Evolutionary conservation across 2,113 vertebrate species (phyloP).

Genomic region (Silurus asotus): DNA sequence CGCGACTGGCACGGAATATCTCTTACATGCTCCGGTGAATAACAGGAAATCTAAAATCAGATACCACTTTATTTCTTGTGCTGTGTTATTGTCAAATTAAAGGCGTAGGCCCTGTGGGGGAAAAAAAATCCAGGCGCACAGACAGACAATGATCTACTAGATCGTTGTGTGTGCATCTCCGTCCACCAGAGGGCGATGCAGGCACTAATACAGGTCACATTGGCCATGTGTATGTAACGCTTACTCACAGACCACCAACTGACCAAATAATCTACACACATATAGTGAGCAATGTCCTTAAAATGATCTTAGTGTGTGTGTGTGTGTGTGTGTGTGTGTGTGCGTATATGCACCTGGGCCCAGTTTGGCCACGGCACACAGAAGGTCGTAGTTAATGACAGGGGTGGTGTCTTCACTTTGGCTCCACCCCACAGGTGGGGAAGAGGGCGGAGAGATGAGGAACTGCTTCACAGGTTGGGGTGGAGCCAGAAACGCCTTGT

Average conservation of each 20-base stretch:
- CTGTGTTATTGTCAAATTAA: constrained; percentile 1
- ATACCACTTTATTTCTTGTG: background rate
- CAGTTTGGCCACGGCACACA: constrained; percentile 94
- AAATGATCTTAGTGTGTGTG: background rate
- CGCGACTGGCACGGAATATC: background rate
- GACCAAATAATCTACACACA: background rate
- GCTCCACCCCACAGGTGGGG: constrained; percentile 94
- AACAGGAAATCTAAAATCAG: background rate
- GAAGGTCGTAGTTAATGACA: constrained; percentile 92
- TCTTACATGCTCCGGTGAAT: background rate
- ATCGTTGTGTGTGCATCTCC: constrained; percentile 57
- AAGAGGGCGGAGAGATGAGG: constrained; percentile 93
- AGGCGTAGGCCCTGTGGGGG: background rate
- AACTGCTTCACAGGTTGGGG: constrained; percentile 93
- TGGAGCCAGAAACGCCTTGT: constrained; percentile 90
- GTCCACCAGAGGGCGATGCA: constrained; percentile 66
- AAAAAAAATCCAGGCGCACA: constrained; percentile 20
- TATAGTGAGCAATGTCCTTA: background rate
- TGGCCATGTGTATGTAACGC: background rate
- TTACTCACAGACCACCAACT: background rate
- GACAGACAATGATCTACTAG: constrained; percentile 39
- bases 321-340: constrained; percentile 21
- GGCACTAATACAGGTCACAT: background rate
- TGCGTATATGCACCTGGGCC: constrained; percentile 81
- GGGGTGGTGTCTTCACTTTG: constrained; percentile 92